Base-by-base conservation (phyloP, 1,140 invertebrate genomes). In the Drosophila navojoa region DNA sequence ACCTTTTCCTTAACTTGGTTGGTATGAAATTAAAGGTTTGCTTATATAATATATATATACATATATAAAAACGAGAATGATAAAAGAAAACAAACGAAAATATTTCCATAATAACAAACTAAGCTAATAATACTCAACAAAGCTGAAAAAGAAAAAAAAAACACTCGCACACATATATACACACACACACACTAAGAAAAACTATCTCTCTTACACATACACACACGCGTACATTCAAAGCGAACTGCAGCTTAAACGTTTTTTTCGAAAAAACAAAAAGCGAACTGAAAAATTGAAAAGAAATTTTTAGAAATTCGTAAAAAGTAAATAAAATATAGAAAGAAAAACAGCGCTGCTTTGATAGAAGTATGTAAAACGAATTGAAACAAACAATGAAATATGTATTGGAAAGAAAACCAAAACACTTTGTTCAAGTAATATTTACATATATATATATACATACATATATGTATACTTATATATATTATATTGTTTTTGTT, bases 11-110 rank as follows among this genome's bases (percentile, higher is more conserved):
- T 81, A 79, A 87, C 79, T 81, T 82, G 84, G 76, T 82, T 87
- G 84, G 84, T 79, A 89, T 74, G 72, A 87, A 87, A 82, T 71
- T 59, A 79, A 87, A 79, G 79, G 84, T 89, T 82, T 89, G 79
- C 82, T 79, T 87, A 78, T 81, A 86, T 87, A 87, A 79, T 68
- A 81, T 70, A 68, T 44, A 72, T 35, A 67, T 22, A 59, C 35
- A 66, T 71, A 66, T 61, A 71, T 22, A 22, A 22, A 62, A 69
- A 22, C 19, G 19, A 22, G 19, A 45, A 45, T 2, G 2, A 45
- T 15, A 45, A 45, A 45, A 44, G 6, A 15, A 15, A 45, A 45
- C 10, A 45, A 15, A 54, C 19, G 42, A 50, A 73, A 27, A 68
- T 25, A 68, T 29, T 60, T 59, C 19, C 35, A 68, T 69, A 69